Evolutionary conservation across 2,113 vertebrate species (phyloP).

Genomic region (Grammomys surdaster): DNA sequence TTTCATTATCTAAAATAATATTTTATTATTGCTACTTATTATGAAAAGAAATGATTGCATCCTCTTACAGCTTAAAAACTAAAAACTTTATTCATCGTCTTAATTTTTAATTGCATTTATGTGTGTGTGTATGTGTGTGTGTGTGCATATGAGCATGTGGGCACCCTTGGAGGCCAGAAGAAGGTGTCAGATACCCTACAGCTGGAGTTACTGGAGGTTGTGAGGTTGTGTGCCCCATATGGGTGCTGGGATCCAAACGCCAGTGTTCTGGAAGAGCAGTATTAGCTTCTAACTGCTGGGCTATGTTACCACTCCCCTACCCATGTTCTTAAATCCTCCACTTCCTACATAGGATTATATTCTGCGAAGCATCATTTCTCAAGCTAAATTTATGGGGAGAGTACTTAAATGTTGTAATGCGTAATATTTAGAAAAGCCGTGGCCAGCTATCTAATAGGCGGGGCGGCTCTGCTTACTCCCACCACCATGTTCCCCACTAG

Average conservation of each 20-base stretch:
- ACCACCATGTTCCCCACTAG: too few relatives aligned
- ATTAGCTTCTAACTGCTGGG: background rate
- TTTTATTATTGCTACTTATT: too few relatives aligned
- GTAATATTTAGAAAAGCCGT: too few relatives aligned
- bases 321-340: background rate
- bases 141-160: background rate
- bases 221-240: background rate
- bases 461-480: too few relatives aligned
- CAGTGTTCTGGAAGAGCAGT: background rate
- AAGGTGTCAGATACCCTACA: background rate
- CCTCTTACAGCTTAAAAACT: background rate
- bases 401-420: background rate
- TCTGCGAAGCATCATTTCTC: background rate
- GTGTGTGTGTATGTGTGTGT: background rate
- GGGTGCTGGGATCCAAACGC: too few relatives aligned
- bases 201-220: background rate
- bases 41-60: background rate
- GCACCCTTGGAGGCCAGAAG: background rate
- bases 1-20: background rate
- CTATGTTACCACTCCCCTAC: background rate
- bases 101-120: background rate
- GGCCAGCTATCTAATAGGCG: too few relatives aligned
- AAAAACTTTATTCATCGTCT: background rate
- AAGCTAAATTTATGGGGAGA: conserved; percentile 17
- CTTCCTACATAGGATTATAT: background rate